Conservation (phyloP, 2,888 invertebrate genomes). For the Ennomos erosarius region DNA sequence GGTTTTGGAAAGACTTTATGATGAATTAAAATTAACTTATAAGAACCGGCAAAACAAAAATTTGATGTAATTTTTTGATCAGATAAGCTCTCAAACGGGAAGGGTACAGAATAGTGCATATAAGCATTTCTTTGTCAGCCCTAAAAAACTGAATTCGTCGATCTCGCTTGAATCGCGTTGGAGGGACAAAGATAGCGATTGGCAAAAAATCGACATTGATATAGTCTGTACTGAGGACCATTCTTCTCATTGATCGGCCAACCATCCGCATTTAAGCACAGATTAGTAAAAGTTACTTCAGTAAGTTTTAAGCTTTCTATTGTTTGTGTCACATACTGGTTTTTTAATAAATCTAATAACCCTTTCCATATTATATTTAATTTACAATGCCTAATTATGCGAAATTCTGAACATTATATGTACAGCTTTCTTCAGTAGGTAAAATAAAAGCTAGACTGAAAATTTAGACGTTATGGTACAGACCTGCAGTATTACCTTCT, state of each 20-base stretch:
- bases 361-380: background rate
- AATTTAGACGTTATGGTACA: too few species aligned
- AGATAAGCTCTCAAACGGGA: too few species aligned
- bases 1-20: too few species aligned
- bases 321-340: constrained; percentile 24
- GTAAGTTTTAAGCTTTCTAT: constrained; percentile 28
- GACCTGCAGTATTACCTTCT: too few species aligned
- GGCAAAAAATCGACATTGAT: constrained; percentile 44
- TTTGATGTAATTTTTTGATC: too few species aligned
- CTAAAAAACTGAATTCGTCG: constrained; percentile 30
- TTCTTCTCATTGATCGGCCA: constrained; percentile 41
- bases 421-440: too few species aligned
- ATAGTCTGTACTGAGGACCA: constrained; percentile 38
- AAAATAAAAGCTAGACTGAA: too few species aligned
- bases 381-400: too few species aligned
- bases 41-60: too few species aligned
- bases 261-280: constrained; percentile 26
- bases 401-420: too few species aligned
- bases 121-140: constrained; percentile 9
- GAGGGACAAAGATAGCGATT: constrained; percentile 28
- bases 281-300: background rate
- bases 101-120: background rate
- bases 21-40: too few species aligned
- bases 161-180: constrained; percentile 33
- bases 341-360: constrained; percentile 25